These are phyloP conservation scores for Micoletzkya japonica DNA, from an alignment of 2,888 invertebrate genomes.

Conservation along the genomic window DNA sequence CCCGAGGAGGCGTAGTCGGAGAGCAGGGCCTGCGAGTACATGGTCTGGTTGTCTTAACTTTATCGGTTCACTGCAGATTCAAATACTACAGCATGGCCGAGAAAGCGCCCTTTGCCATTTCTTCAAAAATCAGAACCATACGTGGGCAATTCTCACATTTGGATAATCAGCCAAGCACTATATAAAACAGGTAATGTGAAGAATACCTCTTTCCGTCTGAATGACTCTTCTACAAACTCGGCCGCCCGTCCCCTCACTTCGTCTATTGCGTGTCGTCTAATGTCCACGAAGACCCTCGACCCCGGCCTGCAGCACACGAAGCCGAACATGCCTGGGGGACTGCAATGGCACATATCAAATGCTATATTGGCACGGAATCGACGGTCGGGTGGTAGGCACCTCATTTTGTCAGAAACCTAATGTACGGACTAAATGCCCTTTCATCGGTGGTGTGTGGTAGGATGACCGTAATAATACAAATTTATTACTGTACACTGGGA, in stretches of 20 bases:
- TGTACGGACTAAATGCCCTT: too few species aligned
- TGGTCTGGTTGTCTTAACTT: not conserved
- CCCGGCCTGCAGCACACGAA: constrained; percentile 46
- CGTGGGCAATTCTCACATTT: not conserved
- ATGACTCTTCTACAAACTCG: constrained; percentile 11
- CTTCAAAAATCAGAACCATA: not conserved
- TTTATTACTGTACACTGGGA: too few species aligned
- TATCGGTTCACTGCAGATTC: not conserved
- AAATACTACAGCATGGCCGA: not conserved
- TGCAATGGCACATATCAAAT: not conserved
- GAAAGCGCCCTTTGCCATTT: too few species aligned
- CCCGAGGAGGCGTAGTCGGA: not conserved
- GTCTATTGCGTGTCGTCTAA: not conserved
- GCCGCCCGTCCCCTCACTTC: not conserved
- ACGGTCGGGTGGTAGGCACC: too few species aligned
- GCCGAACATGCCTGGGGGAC: constrained; percentile 57
- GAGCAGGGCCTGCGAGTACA: not conserved
- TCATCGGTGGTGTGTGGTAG: too few species aligned
- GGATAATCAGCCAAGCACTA: not conserved
- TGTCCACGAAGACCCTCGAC: constrained; percentile 15
- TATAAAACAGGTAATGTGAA: not conserved
- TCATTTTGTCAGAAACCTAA: too few species aligned
- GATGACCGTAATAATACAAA: too few species aligned
- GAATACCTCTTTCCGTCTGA: constrained; percentile 5
- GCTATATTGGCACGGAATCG: not conserved